Evolutionary conservation across 2,113 vertebrate species (phyloP).

Genomic region (Myiagra hebetior): DNA sequence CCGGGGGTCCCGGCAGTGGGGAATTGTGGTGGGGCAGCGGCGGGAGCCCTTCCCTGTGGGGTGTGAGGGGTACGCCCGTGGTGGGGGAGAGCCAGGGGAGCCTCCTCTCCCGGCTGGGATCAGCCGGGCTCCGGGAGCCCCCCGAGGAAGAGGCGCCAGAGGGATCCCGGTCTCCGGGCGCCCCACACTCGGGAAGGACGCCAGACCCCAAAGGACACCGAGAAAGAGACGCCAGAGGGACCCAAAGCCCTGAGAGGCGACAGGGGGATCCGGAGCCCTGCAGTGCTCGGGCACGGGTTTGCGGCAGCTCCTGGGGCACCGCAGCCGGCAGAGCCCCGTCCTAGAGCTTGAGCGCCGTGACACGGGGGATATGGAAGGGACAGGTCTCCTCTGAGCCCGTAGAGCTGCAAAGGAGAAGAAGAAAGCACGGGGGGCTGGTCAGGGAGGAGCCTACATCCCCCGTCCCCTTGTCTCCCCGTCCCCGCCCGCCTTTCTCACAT

Average conservation of each 20-base stretch:
- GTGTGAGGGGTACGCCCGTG: rapidly evolving
- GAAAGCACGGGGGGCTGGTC: background rate
- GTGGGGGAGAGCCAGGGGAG: background rate
- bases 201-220: background rate
- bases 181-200: rapidly evolving
- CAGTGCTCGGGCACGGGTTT: rapidly evolving
- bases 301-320: background rate
- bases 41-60: rapidly evolving
- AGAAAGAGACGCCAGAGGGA: background rate
- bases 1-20: rapidly evolving
- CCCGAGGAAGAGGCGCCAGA: rapidly evolving
- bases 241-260: rapidly evolving
- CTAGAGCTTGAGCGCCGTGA: conserved; percentile 73
- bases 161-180: background rate
- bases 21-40: rapidly evolving
- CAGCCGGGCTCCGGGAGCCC: background rate
- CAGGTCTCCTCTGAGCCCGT: conserved; percentile 77
- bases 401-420: conserved; percentile 35
- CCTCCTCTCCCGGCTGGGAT: background rate
- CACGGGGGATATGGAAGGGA: conserved; percentile 77
- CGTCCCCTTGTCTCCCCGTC: background rate
- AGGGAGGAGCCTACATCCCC: background rate
- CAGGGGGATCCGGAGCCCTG: background rate
- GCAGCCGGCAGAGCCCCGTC: rapidly evolving
- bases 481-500: conserved; percentile 34